Conservation (phyloP, 2,888 invertebrate species). For the Eupithecia abbreviata region DNA sequence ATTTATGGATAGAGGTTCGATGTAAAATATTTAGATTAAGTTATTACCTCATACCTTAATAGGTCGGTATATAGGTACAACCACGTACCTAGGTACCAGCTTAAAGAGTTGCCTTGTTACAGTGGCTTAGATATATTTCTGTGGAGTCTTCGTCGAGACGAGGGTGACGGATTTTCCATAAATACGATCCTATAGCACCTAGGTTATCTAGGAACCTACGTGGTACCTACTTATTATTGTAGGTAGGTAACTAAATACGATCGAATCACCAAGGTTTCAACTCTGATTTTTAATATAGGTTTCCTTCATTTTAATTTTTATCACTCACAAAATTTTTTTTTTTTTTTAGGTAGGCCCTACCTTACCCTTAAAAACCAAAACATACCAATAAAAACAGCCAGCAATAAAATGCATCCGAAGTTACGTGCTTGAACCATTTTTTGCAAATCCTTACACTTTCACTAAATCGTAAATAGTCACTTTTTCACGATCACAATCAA, state of each 20-base stretch:
- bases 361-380: conserved; percentile 10
- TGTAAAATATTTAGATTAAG: neutral
- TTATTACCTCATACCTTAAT: too few relatives aligned
- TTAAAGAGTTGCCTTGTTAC: too few relatives aligned
- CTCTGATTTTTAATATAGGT: neutral
- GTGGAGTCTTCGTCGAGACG: too few relatives aligned
- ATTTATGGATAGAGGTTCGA: neutral
- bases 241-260: neutral
- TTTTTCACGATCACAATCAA: conserved; percentile 54
- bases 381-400: conserved; percentile 70
- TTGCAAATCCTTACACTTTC: conserved; percentile 74
- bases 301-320: neutral
- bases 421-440: conserved; percentile 66
- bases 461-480: conserved; percentile 57
- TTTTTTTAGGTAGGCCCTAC: neutral
- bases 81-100: too few relatives aligned
- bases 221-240: too few relatives aligned
- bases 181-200: too few relatives aligned
- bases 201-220: too few relatives aligned
- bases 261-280: neutral
- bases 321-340: neutral
- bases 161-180: too few relatives aligned
- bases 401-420: conserved; percentile 63
- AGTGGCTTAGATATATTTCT: too few relatives aligned
- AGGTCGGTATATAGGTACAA: too few relatives aligned